Conservation (phyloP, 2,113 vertebrate genomes). For the Lethenteron camtschaticum region DNA sequence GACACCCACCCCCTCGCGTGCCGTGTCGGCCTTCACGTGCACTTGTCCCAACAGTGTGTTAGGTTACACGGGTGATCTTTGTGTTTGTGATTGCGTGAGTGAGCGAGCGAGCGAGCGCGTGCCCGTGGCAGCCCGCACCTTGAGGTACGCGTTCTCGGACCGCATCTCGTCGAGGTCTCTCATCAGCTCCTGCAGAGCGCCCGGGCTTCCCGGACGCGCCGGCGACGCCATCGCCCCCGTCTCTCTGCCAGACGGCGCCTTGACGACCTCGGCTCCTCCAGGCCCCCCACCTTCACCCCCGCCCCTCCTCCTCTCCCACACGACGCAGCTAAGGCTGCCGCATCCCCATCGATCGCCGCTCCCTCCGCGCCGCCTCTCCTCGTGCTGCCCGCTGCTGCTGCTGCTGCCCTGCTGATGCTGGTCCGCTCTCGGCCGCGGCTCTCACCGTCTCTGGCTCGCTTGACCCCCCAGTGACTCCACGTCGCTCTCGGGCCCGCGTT, state of each 20-base stretch:
- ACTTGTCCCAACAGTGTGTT: too few species aligned
- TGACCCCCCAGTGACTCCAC: too few species aligned
- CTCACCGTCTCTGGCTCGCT: too few species aligned
- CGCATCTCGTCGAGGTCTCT: background rate
- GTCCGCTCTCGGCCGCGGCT: too few species aligned
- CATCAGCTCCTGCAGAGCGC: slow-evolving; percentile 1
- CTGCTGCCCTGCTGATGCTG: too few species aligned
- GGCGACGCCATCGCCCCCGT: background rate
- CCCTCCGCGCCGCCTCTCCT: background rate
- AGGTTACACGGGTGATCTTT: too few species aligned
- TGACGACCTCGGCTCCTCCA: background rate
- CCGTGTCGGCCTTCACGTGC: too few species aligned
- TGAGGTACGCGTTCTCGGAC: slow-evolving; percentile 2
- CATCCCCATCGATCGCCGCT: background rate
- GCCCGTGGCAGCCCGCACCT: background rate
- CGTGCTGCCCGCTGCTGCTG: background rate
- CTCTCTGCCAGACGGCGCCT: background rate
- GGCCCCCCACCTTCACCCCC: background rate
- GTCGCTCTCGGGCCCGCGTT: too few species aligned
- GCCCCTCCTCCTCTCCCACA: background rate
- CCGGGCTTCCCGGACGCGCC: background rate
- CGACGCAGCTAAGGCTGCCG: background rate
- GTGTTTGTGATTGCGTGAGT: too few species aligned
- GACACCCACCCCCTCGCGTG: too few species aligned
- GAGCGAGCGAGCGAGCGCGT: background rate